Evolutionary conservation across 2,113 vertebrate genomes (phyloP), one percentile per base, ranked within the genome.

Genomic region (Erinaceus europaeus): DNA sequence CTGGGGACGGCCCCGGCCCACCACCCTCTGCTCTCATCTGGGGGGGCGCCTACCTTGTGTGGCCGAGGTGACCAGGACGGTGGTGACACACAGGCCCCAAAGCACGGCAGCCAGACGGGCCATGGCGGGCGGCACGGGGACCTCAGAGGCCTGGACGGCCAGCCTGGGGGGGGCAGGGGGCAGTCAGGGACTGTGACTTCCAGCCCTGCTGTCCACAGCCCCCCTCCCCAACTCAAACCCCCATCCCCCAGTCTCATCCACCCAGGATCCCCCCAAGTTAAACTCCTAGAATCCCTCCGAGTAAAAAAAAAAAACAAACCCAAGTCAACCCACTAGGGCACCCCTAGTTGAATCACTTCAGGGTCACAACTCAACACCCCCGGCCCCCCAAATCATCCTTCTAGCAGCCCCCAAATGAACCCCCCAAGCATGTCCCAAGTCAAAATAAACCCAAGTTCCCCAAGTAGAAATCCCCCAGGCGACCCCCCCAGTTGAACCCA

Each of bases 41-140:
- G 1, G 42, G n/a, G 2, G 29, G 36, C 50, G 78, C 95, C 91
- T 96, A 96, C 96, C 96, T 96, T 96, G 96, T 32, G 96, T 96
- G 86, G 96, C 96, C 0, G 96, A 96, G 40, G 96, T 96, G 88
- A 96, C 96, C 52, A 96, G 94, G 68, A 96, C 52, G 0, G 95
- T 93, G 0, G 96, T 96, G 88, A 96, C 20, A 11, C 96, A 96
- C 53, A 96, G 90, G 18, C 95, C 96, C 96, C 96, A 96, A 46
- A 96, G 95, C 34, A 74, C 95, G 0, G 95, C 95, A 9, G 95
- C 94, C 91, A 96, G 90, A 81, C 94, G 95, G 95, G 96, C 95
- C 96, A 96, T 96, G 90, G 89, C 14, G 86, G 78, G 4, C 3
- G 68, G 61, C 27, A 0, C 65, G 44, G 44, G 25, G 8, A 44